phyloP scores from a whole-genome alignment of 2,797 vertebrate genomes.

The Ctenopoma kingsleyae region DNA sequence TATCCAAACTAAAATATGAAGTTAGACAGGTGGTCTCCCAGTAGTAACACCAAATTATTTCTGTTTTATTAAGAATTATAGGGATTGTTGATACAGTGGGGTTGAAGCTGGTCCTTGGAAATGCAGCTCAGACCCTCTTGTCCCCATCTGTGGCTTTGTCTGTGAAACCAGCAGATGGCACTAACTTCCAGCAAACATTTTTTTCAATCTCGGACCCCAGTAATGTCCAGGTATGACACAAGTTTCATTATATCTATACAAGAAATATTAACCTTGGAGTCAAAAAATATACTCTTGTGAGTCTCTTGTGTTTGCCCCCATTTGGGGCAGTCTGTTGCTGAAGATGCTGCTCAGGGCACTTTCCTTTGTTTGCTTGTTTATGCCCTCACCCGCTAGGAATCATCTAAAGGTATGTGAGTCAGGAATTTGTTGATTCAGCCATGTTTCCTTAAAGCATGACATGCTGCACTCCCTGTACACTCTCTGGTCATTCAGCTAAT shows the following conservation, averaged over 20 bases:
- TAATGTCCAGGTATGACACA: slow-evolving; percentile 86
- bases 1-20: background rate
- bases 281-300: too few species aligned
- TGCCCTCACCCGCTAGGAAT: too few species aligned
- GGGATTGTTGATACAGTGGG: slow-evolving; percentile 92
- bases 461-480: too few species aligned
- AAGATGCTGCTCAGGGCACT: too few species aligned
- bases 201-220: slow-evolving; percentile 87
- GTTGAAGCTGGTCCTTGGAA: slow-evolving; percentile 87
- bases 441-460: too few species aligned
- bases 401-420: too few species aligned
- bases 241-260: background rate
- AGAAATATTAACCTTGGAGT: too few species aligned
- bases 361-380: too few species aligned
- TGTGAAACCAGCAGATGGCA: slow-evolving; percentile 85
- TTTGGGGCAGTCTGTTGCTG: too few species aligned
- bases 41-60: background rate
- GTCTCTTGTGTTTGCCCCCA: too few species aligned
- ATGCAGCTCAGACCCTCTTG: slow-evolving; percentile 73
- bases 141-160: slow-evolving; percentile 88
- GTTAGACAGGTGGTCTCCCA: background rate
- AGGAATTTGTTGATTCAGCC: too few species aligned
- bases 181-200: slow-evolving; percentile 82
- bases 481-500: too few species aligned
- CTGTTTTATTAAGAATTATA: slow-evolving; percentile 85